Base-by-base conservation (phyloP, 2,888 invertebrate species). In the Coelogynopora nodosa region DNA sequence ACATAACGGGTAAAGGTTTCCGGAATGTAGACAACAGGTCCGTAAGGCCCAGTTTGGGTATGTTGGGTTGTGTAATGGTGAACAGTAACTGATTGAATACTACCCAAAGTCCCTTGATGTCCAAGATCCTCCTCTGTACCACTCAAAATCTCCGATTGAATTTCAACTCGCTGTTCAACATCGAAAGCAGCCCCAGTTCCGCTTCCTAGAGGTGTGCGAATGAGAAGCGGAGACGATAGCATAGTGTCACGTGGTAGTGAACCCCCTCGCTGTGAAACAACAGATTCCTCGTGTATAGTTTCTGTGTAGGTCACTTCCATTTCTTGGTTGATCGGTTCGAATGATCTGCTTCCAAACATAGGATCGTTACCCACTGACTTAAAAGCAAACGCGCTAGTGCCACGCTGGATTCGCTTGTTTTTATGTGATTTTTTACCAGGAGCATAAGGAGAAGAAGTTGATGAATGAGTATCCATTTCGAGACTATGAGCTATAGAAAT, bases 221-320 rank as follows among this genome's bases (percentile, higher is more conserved):
- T 5, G 5, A 10, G 5, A 18, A 49, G 49, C n/a, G n/a, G n/a
- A n/a, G n/a, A n/a, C n/a, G n/a, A n/a, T n/a, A n/a, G n/a, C n/a
- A n/a, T n/a, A n/a, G n/a, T n/a, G n/a, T n/a, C n/a, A n/a, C n/a
- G n/a, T n/a, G n/a, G n/a, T n/a, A n/a, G n/a, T n/a, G n/a, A n/a
- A 18, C 49, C 18, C 18, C 18, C 31, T 1, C 84, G 2, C 26
- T 84, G 30, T 0, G 84, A 31, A 0, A 84, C 49, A 27, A 84
- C 30, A 29, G 84, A 84, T 31, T 84, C 84, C 49, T 84, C 84
- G n/a, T 31, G 67, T n/a, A 84, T 31, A n/a, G 84, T 84, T 26
- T 84, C 84, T 10, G 84, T 84, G 27, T 84, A 84, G 26, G 84
- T 84, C 0, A 84, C 84, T 31, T 84, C 84, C n/a, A 84, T 31